Percentiles rank a stretch among this genome's conserved stretches.
These are phyloP conservation scores for Pteromalus puparum DNA, from an alignment of 1,140 invertebrate genomes.

Conservation along the genomic window DNA sequence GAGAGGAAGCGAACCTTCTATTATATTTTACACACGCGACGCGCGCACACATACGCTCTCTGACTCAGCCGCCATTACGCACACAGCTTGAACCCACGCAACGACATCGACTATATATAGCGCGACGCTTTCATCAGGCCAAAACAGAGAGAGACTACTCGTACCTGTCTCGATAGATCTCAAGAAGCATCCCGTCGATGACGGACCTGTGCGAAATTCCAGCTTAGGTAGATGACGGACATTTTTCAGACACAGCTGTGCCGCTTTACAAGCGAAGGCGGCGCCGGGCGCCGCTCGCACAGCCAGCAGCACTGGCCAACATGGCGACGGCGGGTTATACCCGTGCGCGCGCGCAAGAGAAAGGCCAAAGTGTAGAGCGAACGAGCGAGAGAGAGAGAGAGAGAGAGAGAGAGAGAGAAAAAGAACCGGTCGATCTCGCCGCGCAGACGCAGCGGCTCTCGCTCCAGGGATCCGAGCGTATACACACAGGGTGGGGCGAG, in stretches of 20 bases:
- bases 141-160: background rate
- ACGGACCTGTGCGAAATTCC: constrained; percentile 1
- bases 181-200: background rate
- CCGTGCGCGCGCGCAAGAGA: background rate
- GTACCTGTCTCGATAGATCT: background rate
- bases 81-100: background rate
- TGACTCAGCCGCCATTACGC: constrained; percentile 42
- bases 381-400: constrained; percentile 18
- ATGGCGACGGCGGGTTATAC: constrained; percentile 59
- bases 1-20: background rate
- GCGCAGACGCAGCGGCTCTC: constrained; percentile 50
- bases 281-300: constrained; percentile 58
- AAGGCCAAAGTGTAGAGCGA: background rate
- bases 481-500: constrained; percentile 46
- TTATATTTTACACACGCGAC: background rate
- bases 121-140: no score
- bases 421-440: constrained; percentile 64
- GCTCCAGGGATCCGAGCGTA: background rate
- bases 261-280: constrained; percentile 33
- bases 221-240: constrained; percentile 16
- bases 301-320: constrained; percentile 58
- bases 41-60: background rate
- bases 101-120: background rate
- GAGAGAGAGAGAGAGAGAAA: constrained; percentile 10
- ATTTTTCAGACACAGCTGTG: constrained; percentile 25